Conservation (phyloP, 2,888 invertebrate species). For the Listrodromus nycthemerus region DNA sequence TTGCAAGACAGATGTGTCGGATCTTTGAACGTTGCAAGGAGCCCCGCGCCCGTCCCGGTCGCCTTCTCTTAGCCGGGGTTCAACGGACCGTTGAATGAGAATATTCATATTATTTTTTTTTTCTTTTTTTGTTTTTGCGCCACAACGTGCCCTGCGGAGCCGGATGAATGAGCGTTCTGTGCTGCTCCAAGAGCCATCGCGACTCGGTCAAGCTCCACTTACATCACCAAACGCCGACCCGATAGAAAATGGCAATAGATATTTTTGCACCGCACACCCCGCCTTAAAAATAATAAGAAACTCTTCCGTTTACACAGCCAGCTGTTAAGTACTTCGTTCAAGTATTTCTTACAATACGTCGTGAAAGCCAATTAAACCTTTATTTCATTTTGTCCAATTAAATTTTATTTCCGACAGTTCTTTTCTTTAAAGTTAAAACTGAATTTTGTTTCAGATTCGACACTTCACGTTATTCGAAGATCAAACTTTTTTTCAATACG, state of each 20-base stretch:
- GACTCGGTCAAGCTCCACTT: slow-evolving; percentile 66
- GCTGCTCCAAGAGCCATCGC: slow-evolving; percentile 42
- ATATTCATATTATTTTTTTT: slow-evolving; percentile 62
- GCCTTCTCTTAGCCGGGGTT: slow-evolving; percentile 45
- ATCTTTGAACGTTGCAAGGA: slow-evolving; percentile 26
- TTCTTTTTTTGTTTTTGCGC: background rate
- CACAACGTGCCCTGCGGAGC: slow-evolving; percentile 45
- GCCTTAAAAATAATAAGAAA: background rate
- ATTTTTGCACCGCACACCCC: background rate
- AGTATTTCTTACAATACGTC: too few species aligned
- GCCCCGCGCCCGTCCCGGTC: slow-evolving; percentile 17
- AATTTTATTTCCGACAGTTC: too few species aligned
- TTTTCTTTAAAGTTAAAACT: too few species aligned
- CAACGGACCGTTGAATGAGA: slow-evolving; percentile 66
- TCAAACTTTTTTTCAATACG: too few species aligned
- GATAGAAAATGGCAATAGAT: slow-evolving; percentile 40
- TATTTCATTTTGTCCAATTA: too few species aligned
- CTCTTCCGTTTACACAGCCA: background rate
- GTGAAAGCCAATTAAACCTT: too few species aligned
- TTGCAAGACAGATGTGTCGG: slow-evolving; percentile 61
- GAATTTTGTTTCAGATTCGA: too few species aligned
- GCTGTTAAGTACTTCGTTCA: background rate
- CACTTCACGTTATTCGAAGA: too few species aligned
- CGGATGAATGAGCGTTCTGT: slow-evolving; percentile 67
- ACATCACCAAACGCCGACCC: slow-evolving; percentile 50